Evolutionary conservation across 2,113 vertebrate genomes (phyloP).

Genomic region (Chloroceryle aenea): DNA sequence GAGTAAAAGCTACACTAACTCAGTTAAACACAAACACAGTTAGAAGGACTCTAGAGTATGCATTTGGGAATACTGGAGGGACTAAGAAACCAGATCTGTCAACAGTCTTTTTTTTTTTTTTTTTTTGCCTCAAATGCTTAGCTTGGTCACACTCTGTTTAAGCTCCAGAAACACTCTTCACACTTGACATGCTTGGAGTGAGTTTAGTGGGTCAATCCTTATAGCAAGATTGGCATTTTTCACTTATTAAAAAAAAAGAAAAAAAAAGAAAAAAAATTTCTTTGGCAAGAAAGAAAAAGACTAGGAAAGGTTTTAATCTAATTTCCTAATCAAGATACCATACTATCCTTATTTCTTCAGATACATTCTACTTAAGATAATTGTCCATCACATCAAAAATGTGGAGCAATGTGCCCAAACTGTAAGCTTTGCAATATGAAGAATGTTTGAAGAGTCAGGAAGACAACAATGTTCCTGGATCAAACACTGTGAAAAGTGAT

Average conservation of each 20-base stretch:
- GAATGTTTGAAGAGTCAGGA: not conserved
- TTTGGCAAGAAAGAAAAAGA: not conserved
- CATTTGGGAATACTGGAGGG: not conserved
- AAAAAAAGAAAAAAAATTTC: not conserved
- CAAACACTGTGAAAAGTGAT: not conserved
- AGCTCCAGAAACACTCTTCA: not conserved
- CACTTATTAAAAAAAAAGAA: not conserved
- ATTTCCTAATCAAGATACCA: not conserved
- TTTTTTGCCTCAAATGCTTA: not conserved
- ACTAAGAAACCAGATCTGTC: not conserved
- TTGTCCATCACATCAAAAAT: not conserved
- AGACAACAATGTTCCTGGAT: not conserved
- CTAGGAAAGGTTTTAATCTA: not conserved
- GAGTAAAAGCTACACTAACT: not conserved
- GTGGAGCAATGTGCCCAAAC: accelerated
- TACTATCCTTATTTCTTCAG: not conserved
- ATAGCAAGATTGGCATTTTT: not conserved
- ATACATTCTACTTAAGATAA: not conserved
- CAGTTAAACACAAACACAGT: not conserved
- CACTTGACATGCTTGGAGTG: not conserved
- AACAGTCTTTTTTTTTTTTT: not conserved
- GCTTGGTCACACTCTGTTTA: not conserved
- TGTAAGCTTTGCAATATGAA: not conserved
- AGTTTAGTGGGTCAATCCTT: not conserved
- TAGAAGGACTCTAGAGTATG: not conserved